phyloP scores from a whole-genome alignment of 2,888 invertebrate genomes.

The Hirtodrosophila trivittata region DNA sequence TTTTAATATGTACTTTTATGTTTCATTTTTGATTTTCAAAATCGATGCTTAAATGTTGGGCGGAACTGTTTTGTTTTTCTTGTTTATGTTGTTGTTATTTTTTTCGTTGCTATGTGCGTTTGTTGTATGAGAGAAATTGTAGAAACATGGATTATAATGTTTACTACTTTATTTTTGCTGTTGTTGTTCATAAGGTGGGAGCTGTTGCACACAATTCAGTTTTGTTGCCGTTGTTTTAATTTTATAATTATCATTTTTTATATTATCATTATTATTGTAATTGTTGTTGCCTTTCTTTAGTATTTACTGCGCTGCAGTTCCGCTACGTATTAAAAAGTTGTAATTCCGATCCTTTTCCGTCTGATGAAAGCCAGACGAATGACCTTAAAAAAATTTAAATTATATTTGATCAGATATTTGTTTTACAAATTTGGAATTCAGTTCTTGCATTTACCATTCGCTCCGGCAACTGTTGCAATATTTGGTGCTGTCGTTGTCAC shows the following conservation, averaged over 20 bases:
- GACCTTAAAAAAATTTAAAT: slow-evolving; percentile 14
- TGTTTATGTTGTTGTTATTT: slow-evolving; percentile 33
- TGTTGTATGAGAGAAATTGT: slow-evolving; percentile 42
- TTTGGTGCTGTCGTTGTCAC: slow-evolving; percentile 66
- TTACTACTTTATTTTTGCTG: slow-evolving; percentile 22
- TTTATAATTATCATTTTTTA: slow-evolving; percentile 3
- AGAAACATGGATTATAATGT: slow-evolving; percentile 39
- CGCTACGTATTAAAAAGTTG: slow-evolving; percentile 67
- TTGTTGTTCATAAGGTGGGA: slow-evolving; percentile 62
- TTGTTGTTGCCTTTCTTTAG: slow-evolving; percentile 8
- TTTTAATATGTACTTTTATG: slow-evolving; percentile 11
- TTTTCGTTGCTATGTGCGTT: slow-evolving; percentile 45
- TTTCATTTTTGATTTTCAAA: slow-evolving; percentile 64
- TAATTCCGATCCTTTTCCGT: slow-evolving; percentile 71
- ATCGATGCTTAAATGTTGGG: slow-evolving; percentile 74
- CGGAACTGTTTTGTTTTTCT: slow-evolving; percentile 63
- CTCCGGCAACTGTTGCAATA: slow-evolving; percentile 45
- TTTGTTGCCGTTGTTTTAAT: slow-evolving; percentile 30
- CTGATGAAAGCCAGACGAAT: slow-evolving; percentile 61
- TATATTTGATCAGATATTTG: not conserved
- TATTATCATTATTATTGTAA: slow-evolving; percentile 22
- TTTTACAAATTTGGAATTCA: too few species aligned
- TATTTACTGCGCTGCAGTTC: slow-evolving; percentile 64
- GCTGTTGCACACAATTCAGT: slow-evolving; percentile 77
- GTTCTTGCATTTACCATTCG: slow-evolving; percentile 75